A percentile compares a stretch with the other conserved stretches of the same genome.
Evolutionary conservation across 2,113 vertebrate species (phyloP).

Genomic region (Monopterus albus): DNA sequence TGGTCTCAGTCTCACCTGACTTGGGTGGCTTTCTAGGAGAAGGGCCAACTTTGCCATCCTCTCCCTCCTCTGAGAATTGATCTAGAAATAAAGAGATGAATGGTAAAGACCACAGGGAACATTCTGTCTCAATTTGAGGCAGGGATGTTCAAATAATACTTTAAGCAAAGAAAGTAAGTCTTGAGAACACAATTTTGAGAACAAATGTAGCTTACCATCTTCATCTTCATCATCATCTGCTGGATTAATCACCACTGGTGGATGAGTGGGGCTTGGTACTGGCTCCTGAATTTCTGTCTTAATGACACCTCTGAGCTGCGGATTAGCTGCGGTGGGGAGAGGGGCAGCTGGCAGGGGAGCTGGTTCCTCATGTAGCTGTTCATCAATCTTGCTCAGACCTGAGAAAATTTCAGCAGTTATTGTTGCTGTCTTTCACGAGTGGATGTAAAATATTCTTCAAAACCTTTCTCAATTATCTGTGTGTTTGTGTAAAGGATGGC

Average conservation of each 20-base stretch:
- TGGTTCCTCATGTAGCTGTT: slow-evolving; percentile 76
- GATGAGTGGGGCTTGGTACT: slow-evolving; percentile 95
- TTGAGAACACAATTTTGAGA: not conserved
- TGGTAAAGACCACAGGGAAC: not conserved
- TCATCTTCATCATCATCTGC: slow-evolving; percentile 97
- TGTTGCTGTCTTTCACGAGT: not conserved
- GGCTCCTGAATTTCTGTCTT: slow-evolving; percentile 92
- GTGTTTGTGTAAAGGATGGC: not conserved
- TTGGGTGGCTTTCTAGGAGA: slow-evolving; percentile 84
- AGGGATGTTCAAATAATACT: not conserved
- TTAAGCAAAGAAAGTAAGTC: not conserved
- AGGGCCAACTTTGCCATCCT: slow-evolving; percentile 78
- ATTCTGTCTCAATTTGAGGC: not conserved
- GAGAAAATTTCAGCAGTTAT: not conserved
- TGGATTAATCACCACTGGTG: slow-evolving; percentile 96
- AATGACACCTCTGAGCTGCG: slow-evolving; percentile 90
- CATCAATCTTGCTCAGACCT: slow-evolving; percentile 77
- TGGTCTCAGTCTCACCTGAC: slow-evolving; percentile 78
- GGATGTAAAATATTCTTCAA: not conserved
- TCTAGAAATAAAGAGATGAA: slow-evolving; percentile 78
- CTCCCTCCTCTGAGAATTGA: slow-evolving; percentile 95
- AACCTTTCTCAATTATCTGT: not conserved
- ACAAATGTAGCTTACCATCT: slow-evolving; percentile 78
- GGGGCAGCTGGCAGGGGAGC: slow-evolving; percentile 70
- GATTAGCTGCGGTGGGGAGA: slow-evolving; percentile 83